Evolutionary conservation across 2,113 vertebrate species (phyloP), one percentile per base, ranked within the genome.

Genomic region (Catharus minimus): DNA sequence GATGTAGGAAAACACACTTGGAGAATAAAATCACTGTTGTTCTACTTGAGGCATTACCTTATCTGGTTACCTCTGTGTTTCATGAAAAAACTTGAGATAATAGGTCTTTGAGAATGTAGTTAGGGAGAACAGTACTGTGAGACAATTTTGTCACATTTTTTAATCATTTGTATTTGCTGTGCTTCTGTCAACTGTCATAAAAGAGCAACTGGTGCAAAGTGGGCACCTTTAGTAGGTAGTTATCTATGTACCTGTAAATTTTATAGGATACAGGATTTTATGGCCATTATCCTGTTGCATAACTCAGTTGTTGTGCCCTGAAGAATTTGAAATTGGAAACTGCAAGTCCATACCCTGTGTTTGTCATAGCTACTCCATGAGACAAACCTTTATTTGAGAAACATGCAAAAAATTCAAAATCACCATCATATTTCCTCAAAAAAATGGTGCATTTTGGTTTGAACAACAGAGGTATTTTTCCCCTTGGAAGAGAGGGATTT

Each of bases 261-360:
- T 75, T 72, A 46, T 38, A 30, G 53, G 53, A 15, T 72, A 36
- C 39, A 78, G 38, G 5, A 4, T 1, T 92, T 93, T 89, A 62
- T 89, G 81, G 33, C 39, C 24, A 0, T 46, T 79, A 18, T 5
- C 57, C 1, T 3, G 14, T 75, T 82, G 27, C 0, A 0, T 41
- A 75, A 56, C 27, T 80, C 44, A 47, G 53, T 52, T 93, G 36
- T 68, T 90, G 76, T 16, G 21, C 24, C 11, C 9, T 19, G 39
- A 66, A 67, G 67, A 67, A 36, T 39, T 69, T 64, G 50, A 88
- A 62, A n/a, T n/a, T 30, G 22, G 21, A n/a, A 78, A 16, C 38
- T 92, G 32, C 39, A 83, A 78, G 61, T 52, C 30, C 44, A 5
- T 81, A 15, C 65, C 56, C 60, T 8, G 16, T 71, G 38, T 87